phyloP scores from a whole-genome alignment of 2,888 invertebrate species.

The Drosophila cognata region DNA sequence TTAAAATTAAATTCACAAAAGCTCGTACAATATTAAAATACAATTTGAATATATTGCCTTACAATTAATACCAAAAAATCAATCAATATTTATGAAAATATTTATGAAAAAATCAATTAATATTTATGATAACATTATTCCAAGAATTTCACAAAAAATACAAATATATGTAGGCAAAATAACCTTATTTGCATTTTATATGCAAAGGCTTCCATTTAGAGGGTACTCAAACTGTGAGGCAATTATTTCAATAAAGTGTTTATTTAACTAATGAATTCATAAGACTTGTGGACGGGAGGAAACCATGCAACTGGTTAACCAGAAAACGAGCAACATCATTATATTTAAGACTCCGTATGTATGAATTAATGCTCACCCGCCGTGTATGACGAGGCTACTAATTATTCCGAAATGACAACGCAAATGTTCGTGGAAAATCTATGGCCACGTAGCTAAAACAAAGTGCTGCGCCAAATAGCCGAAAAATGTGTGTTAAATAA shows the following conservation, averaged over 20 bases:
- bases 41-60: neutral
- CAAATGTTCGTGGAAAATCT: constrained; percentile 54
- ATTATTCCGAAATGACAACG: constrained; percentile 72
- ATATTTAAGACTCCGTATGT: constrained; percentile 8
- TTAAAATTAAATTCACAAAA: neutral
- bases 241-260: constrained; percentile 13
- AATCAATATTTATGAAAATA: neutral
- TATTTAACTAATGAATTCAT: constrained; percentile 41
- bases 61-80: neutral
- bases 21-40: neutral
- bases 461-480: constrained; percentile 63
- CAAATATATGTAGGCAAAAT: neutral
- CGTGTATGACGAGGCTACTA: constrained; percentile 49
- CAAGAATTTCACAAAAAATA: neutral
- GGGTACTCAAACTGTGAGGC: neutral
- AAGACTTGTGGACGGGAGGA: neutral
- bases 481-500: constrained; percentile 76
- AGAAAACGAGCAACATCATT: constrained; percentile 20
- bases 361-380: constrained; percentile 49
- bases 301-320: constrained; percentile 4
- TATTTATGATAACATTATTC: neutral
- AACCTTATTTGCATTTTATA: neutral
- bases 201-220: neutral
- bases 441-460: constrained; percentile 37
- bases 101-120: neutral